phyloP scores from a whole-genome alignment of 2,888 invertebrate genomes.

The Cremastinae sp. region DNA sequence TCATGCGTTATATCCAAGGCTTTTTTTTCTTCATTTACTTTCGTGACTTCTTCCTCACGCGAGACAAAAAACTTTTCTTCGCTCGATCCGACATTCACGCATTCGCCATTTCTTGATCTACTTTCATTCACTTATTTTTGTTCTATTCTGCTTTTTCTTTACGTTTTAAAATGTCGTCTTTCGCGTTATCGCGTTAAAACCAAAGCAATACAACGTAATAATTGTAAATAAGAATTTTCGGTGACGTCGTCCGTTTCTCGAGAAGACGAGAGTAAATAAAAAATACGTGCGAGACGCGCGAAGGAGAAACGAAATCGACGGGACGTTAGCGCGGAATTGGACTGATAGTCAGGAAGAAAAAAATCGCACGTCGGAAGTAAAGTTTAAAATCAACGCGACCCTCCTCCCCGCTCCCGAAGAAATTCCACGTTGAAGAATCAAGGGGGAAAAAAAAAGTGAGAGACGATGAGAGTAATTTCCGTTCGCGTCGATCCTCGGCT shows the following conservation, averaged over 20 bases:
- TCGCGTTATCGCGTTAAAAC: conserved; percentile 64
- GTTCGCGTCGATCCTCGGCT: too few species aligned
- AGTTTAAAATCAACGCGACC: not conserved
- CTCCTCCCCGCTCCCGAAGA: not conserved
- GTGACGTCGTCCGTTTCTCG: conserved; percentile 53
- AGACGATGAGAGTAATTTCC: too few species aligned
- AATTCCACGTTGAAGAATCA: too few species aligned
- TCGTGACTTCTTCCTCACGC: too few species aligned
- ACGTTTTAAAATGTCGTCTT: not conserved
- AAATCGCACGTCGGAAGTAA: too few species aligned
- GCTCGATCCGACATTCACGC: too few species aligned
- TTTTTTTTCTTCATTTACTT: too few species aligned
- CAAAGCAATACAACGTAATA: conserved; percentile 74
- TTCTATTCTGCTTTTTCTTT: conserved; percentile 12
- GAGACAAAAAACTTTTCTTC: not conserved
- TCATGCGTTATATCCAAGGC: too few species aligned
- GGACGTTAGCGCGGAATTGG: too few species aligned
- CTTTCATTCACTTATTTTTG: not conserved
- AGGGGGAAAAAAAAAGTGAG: too few species aligned
- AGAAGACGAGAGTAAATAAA: not conserved
- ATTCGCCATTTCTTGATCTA: not conserved
- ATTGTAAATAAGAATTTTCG: conserved; percentile 63
- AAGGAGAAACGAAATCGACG: conserved; percentile 15
- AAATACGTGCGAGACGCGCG: not conserved
- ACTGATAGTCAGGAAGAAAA: too few species aligned